Evolutionary conservation across 2,113 vertebrate genomes (phyloP).

Genomic region (Elephantulus edwardii): DNA sequence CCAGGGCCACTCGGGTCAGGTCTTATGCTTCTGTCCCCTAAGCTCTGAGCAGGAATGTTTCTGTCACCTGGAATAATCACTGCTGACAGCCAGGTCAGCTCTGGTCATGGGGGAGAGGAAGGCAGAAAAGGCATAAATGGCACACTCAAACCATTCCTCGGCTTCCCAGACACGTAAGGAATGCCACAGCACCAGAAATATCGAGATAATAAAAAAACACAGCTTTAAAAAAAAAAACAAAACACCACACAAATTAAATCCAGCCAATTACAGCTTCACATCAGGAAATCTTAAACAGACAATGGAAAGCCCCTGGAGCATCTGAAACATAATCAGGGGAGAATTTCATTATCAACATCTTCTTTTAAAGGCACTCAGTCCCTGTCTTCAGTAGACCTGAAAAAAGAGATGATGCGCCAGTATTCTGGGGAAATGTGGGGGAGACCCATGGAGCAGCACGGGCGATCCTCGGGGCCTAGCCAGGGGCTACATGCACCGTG

Average conservation of each 20-base stretch:
- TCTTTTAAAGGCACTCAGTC: background rate
- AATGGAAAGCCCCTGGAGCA: background rate
- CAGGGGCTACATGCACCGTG: too few species aligned
- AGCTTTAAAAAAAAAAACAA: background rate
- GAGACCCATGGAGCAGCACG: background rate
- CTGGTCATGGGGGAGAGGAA: background rate
- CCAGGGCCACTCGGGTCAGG: background rate
- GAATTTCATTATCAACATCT: background rate
- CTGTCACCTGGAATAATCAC: background rate
- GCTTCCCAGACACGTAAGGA: background rate
- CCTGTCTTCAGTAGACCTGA: background rate
- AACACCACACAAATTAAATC: background rate
- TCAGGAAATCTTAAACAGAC: background rate
- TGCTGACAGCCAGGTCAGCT: background rate
- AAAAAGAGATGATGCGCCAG: background rate
- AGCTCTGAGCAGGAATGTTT: background rate
- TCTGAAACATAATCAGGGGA: background rate
- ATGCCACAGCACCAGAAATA: background rate
- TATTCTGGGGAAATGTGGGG: rapidly evolving
- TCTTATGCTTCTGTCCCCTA: background rate
- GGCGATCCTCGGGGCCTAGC: background rate
- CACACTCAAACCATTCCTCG: background rate
- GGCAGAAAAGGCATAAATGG: background rate
- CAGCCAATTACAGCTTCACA: background rate
- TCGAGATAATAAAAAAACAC: background rate